Evolutionary conservation across 1,140 invertebrate genomes (phyloP), one percentile per base, ranked within the genome.

Genomic region (Papilio polytes): DNA sequence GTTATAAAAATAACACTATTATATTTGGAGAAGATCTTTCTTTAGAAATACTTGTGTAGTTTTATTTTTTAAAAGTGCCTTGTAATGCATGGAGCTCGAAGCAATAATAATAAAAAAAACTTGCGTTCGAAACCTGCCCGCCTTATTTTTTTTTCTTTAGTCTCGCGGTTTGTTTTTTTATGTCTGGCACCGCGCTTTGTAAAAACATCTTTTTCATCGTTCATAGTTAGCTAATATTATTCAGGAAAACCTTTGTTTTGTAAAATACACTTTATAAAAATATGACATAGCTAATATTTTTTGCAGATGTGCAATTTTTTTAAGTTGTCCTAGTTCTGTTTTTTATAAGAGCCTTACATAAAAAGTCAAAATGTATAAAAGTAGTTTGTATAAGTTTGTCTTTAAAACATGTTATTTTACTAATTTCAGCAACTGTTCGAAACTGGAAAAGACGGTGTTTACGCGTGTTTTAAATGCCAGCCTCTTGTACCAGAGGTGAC

Each of bases 71-170:
- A n/a, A 56, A 78, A 59, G 74, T 78, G 31, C 53, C 53, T 78
- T 59, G 48, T 59, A 78, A 56, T 56, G 74, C 18, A 51, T 84
- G 80, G 80, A 80, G 73, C 77, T 85, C 76, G 80, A 63, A 85
- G 82, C 87, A 85, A 80, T 86, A 87, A 83, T 86, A 87, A 88
- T 86, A 92, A 93, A 92, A 63, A 89, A 93, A 92, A 91, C 88
- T 85, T 90, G 87, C 85, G 88, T 91, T 91, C 90, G 90, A 93
- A 94, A 94, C 92, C 91, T 92, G 92, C 93, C 91, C 92, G 93
- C 92, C 88, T 88, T 89, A 90, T 90, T 93, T 94, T 93, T 91
- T 94, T 94, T 86, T 84, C 85, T 87, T 82, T 82, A 83, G 86
- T 86, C 87, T 84, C 86, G 87, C 88, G 83, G 84, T 87, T 80